Conservation (phyloP, 1,140 invertebrate genomes). For the Orussus abietinus region DNA sequence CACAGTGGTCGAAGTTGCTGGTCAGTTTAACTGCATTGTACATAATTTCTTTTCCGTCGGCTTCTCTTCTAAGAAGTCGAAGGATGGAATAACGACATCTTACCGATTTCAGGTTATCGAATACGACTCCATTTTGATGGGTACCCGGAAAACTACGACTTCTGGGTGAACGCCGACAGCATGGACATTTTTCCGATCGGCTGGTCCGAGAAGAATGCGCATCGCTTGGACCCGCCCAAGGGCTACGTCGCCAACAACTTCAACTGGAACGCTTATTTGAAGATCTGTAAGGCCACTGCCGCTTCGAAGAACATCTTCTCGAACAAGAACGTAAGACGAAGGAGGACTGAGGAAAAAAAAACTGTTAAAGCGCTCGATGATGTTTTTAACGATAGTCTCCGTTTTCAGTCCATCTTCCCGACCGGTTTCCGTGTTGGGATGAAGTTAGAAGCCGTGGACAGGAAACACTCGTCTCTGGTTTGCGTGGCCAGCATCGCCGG, state of each 20-base stretch:
- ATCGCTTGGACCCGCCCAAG: conserved; percentile 72
- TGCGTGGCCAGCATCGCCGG: conserved; percentile 87
- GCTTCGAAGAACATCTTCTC: conserved; percentile 77
- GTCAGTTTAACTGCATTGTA: conserved; percentile 24
- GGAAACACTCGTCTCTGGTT: conserved; percentile 78
- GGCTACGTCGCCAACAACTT: conserved; percentile 65
- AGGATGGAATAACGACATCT: no score
- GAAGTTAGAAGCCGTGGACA: conserved; percentile 94
- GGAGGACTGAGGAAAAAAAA: no score
- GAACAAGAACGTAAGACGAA: conserved; percentile 58
- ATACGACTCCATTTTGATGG: conserved; percentile 90
- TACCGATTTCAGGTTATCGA: conserved; percentile 70
- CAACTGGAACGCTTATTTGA: conserved; percentile 82
- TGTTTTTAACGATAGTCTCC: no score
- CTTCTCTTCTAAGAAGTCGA: not conserved
- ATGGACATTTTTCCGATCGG: conserved; percentile 87
- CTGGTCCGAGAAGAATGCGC: conserved; percentile 84
- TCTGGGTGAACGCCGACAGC: conserved; percentile 90
- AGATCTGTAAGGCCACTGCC: conserved; percentile 68
- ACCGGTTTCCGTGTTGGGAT: conserved; percentile 80
- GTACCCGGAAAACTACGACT: conserved; percentile 85
- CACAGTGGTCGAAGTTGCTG: conserved; percentile 76
- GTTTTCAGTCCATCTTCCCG: conserved; percentile 63
- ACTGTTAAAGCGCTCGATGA: not conserved
- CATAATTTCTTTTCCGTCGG: not conserved